Percentiles rank a stretch among this genome's conserved stretches.
Evolutionary conservation across 2,797 vertebrate species (phyloP).

Genomic region (Enoplosus armatus): DNA sequence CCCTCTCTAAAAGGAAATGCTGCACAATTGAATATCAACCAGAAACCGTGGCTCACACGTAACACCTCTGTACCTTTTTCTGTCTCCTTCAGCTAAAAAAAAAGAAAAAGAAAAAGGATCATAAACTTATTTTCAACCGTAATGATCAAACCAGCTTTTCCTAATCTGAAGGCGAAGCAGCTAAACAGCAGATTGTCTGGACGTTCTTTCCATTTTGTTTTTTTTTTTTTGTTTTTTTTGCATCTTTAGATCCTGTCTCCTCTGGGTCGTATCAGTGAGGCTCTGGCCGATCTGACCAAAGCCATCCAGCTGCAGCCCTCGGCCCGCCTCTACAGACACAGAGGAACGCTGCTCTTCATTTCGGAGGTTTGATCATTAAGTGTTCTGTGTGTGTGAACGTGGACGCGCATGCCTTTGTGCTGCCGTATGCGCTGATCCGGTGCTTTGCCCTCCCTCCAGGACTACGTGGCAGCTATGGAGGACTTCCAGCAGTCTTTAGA

Average conservation of each 20-base stretch:
- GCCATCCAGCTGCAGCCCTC: slow-evolving; percentile 97
- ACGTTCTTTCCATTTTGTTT: background rate
- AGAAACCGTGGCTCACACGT: background rate
- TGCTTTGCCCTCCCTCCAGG: slow-evolving; percentile 78
- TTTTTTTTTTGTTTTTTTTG: background rate
- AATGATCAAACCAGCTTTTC: background rate
- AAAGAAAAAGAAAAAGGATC: background rate
- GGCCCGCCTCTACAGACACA: slow-evolving; percentile 93
- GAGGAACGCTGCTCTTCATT: slow-evolving; percentile 96
- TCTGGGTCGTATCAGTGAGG: slow-evolving; percentile 95
- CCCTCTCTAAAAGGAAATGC: background rate
- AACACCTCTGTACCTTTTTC: background rate
- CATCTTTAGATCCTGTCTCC: slow-evolving; percentile 93
- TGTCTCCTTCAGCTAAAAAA: background rate
- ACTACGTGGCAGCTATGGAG: slow-evolving; percentile 95
- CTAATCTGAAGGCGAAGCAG: no score
- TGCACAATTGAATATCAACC: background rate
- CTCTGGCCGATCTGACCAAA: slow-evolving; percentile 94
- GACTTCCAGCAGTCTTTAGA: slow-evolving; percentile 96
- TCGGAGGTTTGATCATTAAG: slow-evolving; percentile 89
- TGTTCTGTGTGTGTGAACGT: background rate
- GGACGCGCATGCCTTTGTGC: fast-evolving
- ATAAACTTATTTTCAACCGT: background rate
- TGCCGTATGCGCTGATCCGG: slow-evolving; percentile 4
- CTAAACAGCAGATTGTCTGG: no score